Conservation (phyloP, 2,888 invertebrate genomes). For the Galeopsomyia nigrocyanea region DNA sequence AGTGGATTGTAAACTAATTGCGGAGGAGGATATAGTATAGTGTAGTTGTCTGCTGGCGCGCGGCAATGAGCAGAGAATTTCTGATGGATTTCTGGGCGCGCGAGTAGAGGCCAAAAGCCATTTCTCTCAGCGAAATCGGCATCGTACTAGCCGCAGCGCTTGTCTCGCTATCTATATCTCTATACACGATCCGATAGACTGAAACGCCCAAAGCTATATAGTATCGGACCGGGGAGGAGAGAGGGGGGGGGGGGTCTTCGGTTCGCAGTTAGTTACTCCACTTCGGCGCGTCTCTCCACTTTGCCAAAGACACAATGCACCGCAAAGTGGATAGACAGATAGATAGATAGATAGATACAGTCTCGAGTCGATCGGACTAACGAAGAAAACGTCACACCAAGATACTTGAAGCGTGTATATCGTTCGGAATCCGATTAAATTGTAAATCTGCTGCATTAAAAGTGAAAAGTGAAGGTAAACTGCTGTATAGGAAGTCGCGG, state of each 20-base stretch:
- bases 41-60: too few species aligned
- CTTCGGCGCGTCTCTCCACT: not conserved
- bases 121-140: constrained; percentile 17
- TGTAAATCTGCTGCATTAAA: too few species aligned
- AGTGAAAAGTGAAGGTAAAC: too few species aligned
- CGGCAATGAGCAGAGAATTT: too few species aligned
- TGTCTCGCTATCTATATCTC: constrained; percentile 5
- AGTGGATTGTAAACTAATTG: too few species aligned
- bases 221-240: too few species aligned
- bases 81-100: too few species aligned
- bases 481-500: too few species aligned
- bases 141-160: not conserved
- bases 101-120: constrained; percentile 31
- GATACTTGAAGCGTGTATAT: not conserved
- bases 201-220: constrained; percentile 4
- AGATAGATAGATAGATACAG: too few species aligned
- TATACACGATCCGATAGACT: constrained; percentile 22
- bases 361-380: not conserved
- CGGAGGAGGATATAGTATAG: too few species aligned
- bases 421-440: too few species aligned
- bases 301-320: not conserved
- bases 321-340: too few species aligned
- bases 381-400: constrained; percentile 6
- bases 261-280: constrained; percentile 5
- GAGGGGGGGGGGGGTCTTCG: not conserved